phyloP scores from a whole-genome alignment of 2,888 invertebrate species.

The Pammene aurita region DNA sequence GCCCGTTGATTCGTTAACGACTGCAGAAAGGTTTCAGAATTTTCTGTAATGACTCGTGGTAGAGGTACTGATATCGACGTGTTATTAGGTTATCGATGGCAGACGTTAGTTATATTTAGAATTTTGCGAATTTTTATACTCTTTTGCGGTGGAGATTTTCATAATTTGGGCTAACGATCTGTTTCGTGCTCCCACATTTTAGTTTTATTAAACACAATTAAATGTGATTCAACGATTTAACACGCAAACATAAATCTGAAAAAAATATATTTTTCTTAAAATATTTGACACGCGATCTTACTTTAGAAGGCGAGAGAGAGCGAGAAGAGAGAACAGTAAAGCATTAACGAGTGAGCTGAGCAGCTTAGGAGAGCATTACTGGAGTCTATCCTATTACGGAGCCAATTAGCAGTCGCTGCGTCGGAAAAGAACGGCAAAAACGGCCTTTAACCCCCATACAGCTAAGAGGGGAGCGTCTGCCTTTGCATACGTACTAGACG shows the following conservation, averaged over 20 bases:
- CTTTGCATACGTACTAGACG: no score
- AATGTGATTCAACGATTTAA: no score
- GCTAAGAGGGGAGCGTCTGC: neutral
- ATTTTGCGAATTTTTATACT: neutral
- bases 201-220: no score
- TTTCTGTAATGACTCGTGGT: no score
- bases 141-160: no score
- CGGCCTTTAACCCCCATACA: neutral
- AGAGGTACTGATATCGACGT: neutral
- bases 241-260: no score
- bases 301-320: neutral
- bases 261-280: no score
- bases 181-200: no score
- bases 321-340: neutral
- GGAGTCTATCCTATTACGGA: slow-evolving; percentile 24
- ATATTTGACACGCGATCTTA: neutral
- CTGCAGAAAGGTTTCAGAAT: no score
- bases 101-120: neutral
- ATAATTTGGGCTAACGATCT: no score
- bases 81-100: slow-evolving; percentile 22
- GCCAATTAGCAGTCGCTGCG: slow-evolving; percentile 21
- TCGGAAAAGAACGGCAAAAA: neutral
- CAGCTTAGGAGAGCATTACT: slow-evolving; percentile 24
- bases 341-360: slow-evolving; percentile 6
- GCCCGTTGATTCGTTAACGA: no score